Conservation (phyloP, 2,888 invertebrate genomes). For the Tuta absoluta region DNA sequence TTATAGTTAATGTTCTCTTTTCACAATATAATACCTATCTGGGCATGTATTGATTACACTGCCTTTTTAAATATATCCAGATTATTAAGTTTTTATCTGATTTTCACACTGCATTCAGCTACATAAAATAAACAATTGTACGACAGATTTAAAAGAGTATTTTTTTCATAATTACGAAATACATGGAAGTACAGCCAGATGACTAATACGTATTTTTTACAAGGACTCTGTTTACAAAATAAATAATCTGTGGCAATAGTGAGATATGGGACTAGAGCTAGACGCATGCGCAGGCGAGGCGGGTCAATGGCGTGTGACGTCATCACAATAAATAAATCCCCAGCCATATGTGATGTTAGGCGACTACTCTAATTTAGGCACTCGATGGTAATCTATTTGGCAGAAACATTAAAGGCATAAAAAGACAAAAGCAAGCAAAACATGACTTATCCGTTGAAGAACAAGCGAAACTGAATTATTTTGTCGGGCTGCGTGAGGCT, state of each 20-base stretch:
- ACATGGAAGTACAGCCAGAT: background rate
- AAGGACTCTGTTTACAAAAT: background rate
- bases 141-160: no score
- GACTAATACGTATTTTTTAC: background rate
- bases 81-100: no score
- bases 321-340: constrained; percentile 52
- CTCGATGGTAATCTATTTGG: background rate
- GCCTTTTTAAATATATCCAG: no score
- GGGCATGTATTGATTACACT: no score
- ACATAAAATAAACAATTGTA: no score
- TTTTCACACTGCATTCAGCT: no score
- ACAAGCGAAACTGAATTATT: background rate
- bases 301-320: constrained; percentile 74
- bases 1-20: background rate
- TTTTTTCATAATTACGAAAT: no score
- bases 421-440: background rate
- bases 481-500: background rate
- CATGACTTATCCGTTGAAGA: background rate
- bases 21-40: no score
- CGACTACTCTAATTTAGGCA: constrained; percentile 19
- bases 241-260: constrained; percentile 23
- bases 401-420: constrained; percentile 10
- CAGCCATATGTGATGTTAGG: constrained; percentile 16
- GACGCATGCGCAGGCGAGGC: constrained; percentile 45
- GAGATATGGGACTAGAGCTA: constrained; percentile 37